Base-by-base conservation (phyloP, 2,113 vertebrate species). In the Fukomys damarensis region DNA sequence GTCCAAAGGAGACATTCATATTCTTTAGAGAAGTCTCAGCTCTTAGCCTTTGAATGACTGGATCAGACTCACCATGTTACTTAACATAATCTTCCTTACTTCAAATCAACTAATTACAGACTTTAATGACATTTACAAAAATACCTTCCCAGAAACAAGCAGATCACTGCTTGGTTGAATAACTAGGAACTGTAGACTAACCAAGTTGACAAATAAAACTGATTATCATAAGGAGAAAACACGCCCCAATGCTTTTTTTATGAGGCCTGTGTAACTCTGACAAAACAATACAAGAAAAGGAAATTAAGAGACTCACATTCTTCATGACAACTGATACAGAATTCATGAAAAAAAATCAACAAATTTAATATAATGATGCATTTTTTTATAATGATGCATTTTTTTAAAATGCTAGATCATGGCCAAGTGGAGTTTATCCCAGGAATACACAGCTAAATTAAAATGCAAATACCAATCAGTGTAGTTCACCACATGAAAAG, bases 41-140 rank as follows among this genome's bases (percentile, higher is more conserved):
- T 93, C 46, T n/a, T 35, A 30, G 12, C 20, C 54, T 86, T 84
- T 46, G 61, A 74, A 43, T 30, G 46, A 74, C 17, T 54, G 35
- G 72, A 79, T n/a, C 49, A 46, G 54, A 61, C 30, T 86, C 77
- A 72, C 30, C 14, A 74, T 82, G 43, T 54, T 13, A 80, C 32
- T 65, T 32, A 89, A 32, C 14, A 68, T 68, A 80, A 89, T 32
- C 13, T 74, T 87, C 30, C 35, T 86, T 63, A 84, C n/a, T 22
- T 46, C 79, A 94, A 77, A 6, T 56, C 79, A 89, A 70, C 43
- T 88, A 66, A 68, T 82, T 63, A 86, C 26, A 43, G 22, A 54
- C 87, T 82, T 80, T 41, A 94, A 63, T 72, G 35, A 61, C 17
- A 87, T 49, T 41, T 82, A 52, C 38, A 70, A 87, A 87, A 93